These are phyloP conservation scores for Tyto alba DNA, from an alignment of 2,113 vertebrate genomes.

Conservation along the genomic window DNA sequence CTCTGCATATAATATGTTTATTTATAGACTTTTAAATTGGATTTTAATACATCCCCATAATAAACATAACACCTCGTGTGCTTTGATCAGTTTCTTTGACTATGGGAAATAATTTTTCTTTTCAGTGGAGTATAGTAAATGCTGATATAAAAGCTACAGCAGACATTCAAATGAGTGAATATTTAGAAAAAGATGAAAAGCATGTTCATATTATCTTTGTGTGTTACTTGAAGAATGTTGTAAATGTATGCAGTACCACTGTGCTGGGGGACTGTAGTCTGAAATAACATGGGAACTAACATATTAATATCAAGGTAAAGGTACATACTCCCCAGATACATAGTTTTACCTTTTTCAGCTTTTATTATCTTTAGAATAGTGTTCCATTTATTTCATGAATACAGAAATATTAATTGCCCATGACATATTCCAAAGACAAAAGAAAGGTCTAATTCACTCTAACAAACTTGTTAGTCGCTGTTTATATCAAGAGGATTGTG, in stretches of 20 bases:
- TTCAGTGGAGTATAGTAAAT: conserved; percentile 57
- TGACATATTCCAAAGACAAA: conserved; percentile 94
- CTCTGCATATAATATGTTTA: background rate
- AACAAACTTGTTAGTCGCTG: conserved; percentile 93
- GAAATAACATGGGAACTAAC: conserved; percentile 83
- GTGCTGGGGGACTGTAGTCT: conserved; percentile 73
- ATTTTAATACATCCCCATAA: conserved; percentile 60
- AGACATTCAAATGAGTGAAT: conserved; percentile 75
- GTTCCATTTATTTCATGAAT: conserved; percentile 82
- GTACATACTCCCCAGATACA: conserved; percentile 85
- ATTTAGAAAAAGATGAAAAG: conserved; percentile 83
- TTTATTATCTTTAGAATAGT: conserved; percentile 82
- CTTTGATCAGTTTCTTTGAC: conserved; percentile 52
- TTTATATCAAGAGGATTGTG: conserved; percentile 79
- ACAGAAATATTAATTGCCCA: conserved; percentile 87
- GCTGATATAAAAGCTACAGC: conserved; percentile 56
- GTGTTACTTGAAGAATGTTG: conserved; percentile 71
- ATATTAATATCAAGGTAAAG: conserved; percentile 88
- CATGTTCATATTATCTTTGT: conserved; percentile 74
- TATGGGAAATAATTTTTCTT: conserved; percentile 42
- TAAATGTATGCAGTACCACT: conserved; percentile 85
- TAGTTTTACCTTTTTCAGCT: conserved; percentile 83
- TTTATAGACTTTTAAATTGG: conserved; percentile 51
- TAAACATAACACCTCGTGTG: conserved; percentile 36
- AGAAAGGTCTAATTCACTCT: conserved; percentile 93